Conservation (phyloP, 2,113 vertebrate genomes). For the Bos indicus region DNA sequence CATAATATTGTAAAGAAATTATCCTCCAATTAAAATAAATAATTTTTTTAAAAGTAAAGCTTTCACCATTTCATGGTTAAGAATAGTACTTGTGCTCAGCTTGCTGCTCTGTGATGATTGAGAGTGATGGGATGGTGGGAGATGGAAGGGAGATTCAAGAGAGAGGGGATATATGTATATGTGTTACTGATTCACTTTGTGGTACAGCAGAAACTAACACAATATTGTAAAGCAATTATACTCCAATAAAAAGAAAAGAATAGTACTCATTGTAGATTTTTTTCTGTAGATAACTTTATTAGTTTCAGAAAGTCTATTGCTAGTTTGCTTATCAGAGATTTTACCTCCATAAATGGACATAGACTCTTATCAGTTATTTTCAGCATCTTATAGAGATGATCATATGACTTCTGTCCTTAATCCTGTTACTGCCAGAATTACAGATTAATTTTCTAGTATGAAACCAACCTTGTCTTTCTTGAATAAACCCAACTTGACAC, state of each 20-base stretch:
- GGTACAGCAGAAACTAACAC: neutral
- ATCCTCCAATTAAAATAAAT: neutral
- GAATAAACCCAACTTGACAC: neutral
- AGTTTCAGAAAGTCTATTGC: slow-evolving; percentile 25
- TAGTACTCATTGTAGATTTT: neutral
- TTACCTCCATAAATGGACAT: neutral
- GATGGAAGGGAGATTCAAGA: neutral
- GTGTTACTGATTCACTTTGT: neutral
- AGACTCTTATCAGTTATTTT: neutral
- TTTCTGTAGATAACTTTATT: neutral
- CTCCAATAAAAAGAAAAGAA: neutral
- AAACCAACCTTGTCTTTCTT: neutral
- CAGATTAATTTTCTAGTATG: neutral
- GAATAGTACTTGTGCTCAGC: neutral
- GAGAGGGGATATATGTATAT: neutral
- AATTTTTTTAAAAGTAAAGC: neutral
- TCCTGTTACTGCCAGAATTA: neutral
- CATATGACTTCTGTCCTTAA: neutral
- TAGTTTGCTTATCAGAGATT: neutral
- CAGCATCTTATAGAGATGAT: neutral
- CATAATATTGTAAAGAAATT: neutral
- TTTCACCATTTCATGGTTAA: neutral
- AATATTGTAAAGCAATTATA: neutral
- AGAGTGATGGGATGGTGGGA: neutral
- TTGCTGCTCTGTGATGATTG: neutral